Percentiles rank a stretch among this genome's conserved stretches.
Evolutionary conservation across 2,113 vertebrate genomes (phyloP).

Genomic region (Callopanchax toddi): DNA sequence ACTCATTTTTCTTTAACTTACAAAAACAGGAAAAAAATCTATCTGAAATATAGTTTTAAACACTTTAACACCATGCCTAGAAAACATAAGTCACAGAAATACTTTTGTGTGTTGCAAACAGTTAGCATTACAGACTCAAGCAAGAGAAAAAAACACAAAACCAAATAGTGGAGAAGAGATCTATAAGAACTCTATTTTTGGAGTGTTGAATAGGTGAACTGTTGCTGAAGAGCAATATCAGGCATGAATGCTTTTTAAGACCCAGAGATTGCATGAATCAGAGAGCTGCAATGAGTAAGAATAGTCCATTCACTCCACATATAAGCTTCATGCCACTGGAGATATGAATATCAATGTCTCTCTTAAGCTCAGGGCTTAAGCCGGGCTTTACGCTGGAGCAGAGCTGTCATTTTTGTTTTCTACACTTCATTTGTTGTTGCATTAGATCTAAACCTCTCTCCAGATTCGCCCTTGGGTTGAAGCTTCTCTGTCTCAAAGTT

Average conservation of each 20-base stretch:
- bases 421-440: constrained; percentile 47
- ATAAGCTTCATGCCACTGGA: constrained; percentile 3
- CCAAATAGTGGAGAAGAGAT: background rate
- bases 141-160: background rate
- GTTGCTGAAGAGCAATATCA: constrained; percentile 44
- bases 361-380: constrained; percentile 28
- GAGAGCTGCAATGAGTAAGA: constrained; percentile 32
- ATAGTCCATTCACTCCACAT: constrained; percentile 29
- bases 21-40: background rate
- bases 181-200: background rate
- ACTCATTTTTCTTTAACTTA: background rate
- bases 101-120: background rate
- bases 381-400: constrained; percentile 32
- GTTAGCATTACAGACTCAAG: background rate
- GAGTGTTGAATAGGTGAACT: background rate
- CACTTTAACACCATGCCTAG: background rate
- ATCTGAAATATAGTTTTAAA: background rate
- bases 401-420: constrained; percentile 38
- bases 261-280: constrained; percentile 21
- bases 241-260: constrained; percentile 53
- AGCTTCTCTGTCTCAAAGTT: constrained; percentile 23
- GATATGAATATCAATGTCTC: constrained; percentile 53
- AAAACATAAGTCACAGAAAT: background rate
- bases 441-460: constrained; percentile 46
- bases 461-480: constrained; percentile 38